Percentiles rank a stretch among this genome's conserved stretches.
Conservation (phyloP, 2,113 vertebrate species). For the Nothobranchius furzeri region DNA sequence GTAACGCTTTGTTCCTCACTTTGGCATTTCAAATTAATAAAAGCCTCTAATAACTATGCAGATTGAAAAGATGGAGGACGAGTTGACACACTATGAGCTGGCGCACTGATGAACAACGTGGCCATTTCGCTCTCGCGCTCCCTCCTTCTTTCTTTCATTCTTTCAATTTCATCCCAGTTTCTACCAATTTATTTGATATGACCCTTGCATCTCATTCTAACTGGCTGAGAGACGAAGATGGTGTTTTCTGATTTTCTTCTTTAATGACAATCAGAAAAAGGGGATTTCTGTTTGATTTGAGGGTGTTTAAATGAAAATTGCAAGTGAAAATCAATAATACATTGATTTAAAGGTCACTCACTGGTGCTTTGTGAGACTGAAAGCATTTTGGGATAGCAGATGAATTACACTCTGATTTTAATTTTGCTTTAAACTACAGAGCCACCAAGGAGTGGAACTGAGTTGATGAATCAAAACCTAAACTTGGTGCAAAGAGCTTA, state of each 20-base stretch:
- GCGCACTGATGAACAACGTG: slow-evolving; percentile 59
- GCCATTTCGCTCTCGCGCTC: slow-evolving; percentile 47
- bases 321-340: slow-evolving; percentile 42
- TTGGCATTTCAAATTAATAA: slow-evolving; percentile 78
- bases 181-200: slow-evolving; percentile 50
- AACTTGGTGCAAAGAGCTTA: background rate
- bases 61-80: slow-evolving; percentile 60
- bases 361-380: slow-evolving; percentile 12
- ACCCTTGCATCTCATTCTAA: slow-evolving; percentile 49
- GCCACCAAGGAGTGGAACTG: slow-evolving; percentile 3
- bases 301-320: slow-evolving; percentile 38
- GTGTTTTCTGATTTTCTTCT: slow-evolving; percentile 33
- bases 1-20: slow-evolving; percentile 65
- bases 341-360: slow-evolving; percentile 26
- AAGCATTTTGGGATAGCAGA: slow-evolving; percentile 1
- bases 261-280: slow-evolving; percentile 9
- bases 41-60: slow-evolving; percentile 72
- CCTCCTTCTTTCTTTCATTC: slow-evolving; percentile 29
- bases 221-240: slow-evolving; percentile 16
- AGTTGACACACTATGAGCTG: slow-evolving; percentile 62
- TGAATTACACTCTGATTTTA: slow-evolving; percentile 29
- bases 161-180: slow-evolving; percentile 61
- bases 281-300: slow-evolving; percentile 25
- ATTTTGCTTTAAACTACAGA: slow-evolving; percentile 19
- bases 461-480: background rate